Evolutionary conservation across 2,888 invertebrate genomes (phyloP), one percentile per base, ranked within the genome.

Genomic region (Leptodirus hochenwartii): DNA sequence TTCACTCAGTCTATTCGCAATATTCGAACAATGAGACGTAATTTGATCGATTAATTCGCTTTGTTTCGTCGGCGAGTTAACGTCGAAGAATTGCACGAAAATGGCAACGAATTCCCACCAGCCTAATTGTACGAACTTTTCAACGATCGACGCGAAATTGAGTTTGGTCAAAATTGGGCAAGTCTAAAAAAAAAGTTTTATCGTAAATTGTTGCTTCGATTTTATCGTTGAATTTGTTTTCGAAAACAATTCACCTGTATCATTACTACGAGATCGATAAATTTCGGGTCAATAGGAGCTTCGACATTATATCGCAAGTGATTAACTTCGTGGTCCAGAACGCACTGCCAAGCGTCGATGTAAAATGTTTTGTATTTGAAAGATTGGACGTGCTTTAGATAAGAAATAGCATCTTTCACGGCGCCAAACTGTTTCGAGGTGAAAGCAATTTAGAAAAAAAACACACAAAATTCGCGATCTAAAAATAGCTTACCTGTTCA

Each of bases 101-200:
- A 49, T 29, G 3, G 43, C 43, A 9, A 46, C 46, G 31, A 45
- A 44, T 25, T 42, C 43, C 11, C 25, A 31, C 33, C 42, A 42
- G 25, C 40, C 37, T 5, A 39, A 17, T 31, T 40, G 26, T 2
- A 46, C 32, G 25, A 43, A 49, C 25, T 37, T 42, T 23, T 45
- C 36, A n/a, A 46, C 34, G 10, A 40, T 37, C n/a, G 36, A 37
- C 20, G 44, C 41, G 15, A 50, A 42, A 36, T 48, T 40, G n/a
- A 52, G 30, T 4, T 38, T 41, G 34, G 40, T 39, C 23, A 47
- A 32, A 13, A 49, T 46, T n/a, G 51, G 51, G 37, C 51, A 51
- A 13, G 45, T 36, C 47, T 50, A 37, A 13, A 25, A 23, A 16
- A 27, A 11, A 4, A 27, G 16, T 8, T 3, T 15, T 15, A 27